Conservation (phyloP, 2,888 invertebrate species). For the Lamellibrachia columna region DNA sequence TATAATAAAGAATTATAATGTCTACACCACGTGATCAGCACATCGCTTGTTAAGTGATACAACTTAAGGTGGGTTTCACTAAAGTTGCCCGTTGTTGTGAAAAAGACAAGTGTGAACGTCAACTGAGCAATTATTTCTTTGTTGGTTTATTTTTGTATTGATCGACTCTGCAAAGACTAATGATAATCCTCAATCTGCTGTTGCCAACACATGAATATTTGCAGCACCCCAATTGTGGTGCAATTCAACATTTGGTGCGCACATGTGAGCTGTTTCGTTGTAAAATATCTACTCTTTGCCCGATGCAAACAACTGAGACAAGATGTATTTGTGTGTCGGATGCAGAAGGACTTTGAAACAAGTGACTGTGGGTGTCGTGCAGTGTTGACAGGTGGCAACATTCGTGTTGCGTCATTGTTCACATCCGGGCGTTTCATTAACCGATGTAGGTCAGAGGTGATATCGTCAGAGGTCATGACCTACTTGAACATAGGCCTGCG, state of each 20-base stretch:
- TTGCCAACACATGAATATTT: background rate
- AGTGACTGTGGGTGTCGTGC: background rate
- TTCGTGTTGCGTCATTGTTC: background rate
- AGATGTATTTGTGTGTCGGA: background rate
- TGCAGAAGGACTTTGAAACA: background rate
- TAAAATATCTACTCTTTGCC: background rate
- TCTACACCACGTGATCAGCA: background rate
- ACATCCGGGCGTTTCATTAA: background rate
- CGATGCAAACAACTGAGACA: background rate
- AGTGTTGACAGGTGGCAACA: background rate
- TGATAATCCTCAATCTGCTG: background rate
- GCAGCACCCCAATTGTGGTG: background rate
- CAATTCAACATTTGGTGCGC: background rate
- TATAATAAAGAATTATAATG: background rate
- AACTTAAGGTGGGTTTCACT: background rate
- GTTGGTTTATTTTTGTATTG: background rate
- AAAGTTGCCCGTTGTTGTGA: no score
- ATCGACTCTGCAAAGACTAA: background rate
- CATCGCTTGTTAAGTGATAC: background rate
- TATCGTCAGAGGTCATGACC: background rate
- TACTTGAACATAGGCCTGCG: conserved; percentile 16
- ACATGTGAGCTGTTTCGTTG: background rate
- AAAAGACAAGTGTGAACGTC: no score
- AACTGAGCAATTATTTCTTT: no score
- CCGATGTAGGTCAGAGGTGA: background rate